These are phyloP conservation scores for Stenopsyche tienmushanensis DNA, from an alignment of 1,140 invertebrate species.

Conservation along the genomic window DNA sequence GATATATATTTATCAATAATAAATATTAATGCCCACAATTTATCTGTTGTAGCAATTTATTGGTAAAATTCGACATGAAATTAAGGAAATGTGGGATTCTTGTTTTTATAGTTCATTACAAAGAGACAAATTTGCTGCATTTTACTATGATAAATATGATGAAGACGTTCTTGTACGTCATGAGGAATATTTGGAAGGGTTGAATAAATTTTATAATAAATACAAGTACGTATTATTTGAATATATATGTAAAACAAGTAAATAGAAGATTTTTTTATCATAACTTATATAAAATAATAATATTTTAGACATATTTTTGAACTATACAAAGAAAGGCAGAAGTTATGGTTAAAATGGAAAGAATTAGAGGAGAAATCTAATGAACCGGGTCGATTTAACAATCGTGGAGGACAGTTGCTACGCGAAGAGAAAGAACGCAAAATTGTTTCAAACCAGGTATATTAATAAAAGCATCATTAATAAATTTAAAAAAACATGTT, in stretches of 20 bases:
- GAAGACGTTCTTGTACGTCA: constrained; percentile 74
- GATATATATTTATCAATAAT: neutral
- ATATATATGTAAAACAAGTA: constrained; percentile 8
- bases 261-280: constrained; percentile 2
- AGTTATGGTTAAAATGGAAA: constrained; percentile 67
- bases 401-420: constrained; percentile 79
- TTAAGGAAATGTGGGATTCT: constrained; percentile 70
- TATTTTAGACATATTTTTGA: constrained; percentile 60
- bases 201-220: constrained; percentile 66
- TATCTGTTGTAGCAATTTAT: constrained; percentile 59
- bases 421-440: constrained; percentile 83
- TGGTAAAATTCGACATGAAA: constrained; percentile 65
- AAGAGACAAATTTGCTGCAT: constrained; percentile 63
- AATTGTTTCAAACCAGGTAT: constrained; percentile 58
- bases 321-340: constrained; percentile 61
- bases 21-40: too few relatives aligned
- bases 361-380: constrained; percentile 69
- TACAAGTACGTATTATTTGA: constrained; percentile 59
- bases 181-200: constrained; percentile 70
- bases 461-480: neutral
- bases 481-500: too few relatives aligned
- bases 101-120: constrained; percentile 65
- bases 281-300: constrained; percentile 8
- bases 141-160: constrained; percentile 62
- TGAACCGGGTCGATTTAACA: constrained; percentile 78